Conservation (phyloP, 2,888 invertebrate species). For the Andrena dorsata region DNA sequence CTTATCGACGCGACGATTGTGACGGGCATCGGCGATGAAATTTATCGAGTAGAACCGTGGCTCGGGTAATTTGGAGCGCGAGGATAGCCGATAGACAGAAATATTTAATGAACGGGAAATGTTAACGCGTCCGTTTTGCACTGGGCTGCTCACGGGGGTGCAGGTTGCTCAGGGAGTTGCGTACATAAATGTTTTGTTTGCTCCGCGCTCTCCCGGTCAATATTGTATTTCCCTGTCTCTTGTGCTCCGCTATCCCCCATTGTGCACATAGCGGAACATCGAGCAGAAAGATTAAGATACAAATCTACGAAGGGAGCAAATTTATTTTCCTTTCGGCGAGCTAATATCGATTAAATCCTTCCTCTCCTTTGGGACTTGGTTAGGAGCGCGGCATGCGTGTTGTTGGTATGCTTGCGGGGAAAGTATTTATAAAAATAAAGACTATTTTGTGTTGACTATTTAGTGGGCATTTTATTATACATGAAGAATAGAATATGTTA, state of each 20-base stretch:
- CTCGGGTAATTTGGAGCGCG: background rate
- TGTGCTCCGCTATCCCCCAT: background rate
- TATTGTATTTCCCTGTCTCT: slow-evolving; percentile 28
- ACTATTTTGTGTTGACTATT: too few relatives aligned
- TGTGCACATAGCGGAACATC: slow-evolving; percentile 2
- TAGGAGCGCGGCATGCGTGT: too few relatives aligned
- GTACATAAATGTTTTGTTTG: slow-evolving; percentile 48
- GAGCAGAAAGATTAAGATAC: slow-evolving; percentile 33
- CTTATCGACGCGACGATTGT: slow-evolving; percentile 3
- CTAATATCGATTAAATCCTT: slow-evolving; percentile 21
- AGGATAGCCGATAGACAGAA: background rate
- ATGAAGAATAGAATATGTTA: too few relatives aligned
- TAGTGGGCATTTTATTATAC: too few relatives aligned
- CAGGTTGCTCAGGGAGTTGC: slow-evolving; percentile 1
- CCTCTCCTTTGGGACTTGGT: too few relatives aligned
- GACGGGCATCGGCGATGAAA: background rate
- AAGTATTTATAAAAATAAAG: too few relatives aligned
- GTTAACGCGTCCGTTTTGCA: slow-evolving; percentile 12
- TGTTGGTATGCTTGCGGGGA: too few relatives aligned
- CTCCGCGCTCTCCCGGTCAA: slow-evolving; percentile 21
- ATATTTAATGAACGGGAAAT: slow-evolving; percentile 30
- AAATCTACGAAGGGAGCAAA: slow-evolving; percentile 13
- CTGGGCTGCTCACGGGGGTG: background rate
- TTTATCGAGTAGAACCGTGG: slow-evolving; percentile 13
- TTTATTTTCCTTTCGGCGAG: background rate